These are phyloP conservation scores for Bursaphelenchus mucronatus DNA, from an alignment of 1,140 invertebrate species.

Conservation along the genomic window DNA sequence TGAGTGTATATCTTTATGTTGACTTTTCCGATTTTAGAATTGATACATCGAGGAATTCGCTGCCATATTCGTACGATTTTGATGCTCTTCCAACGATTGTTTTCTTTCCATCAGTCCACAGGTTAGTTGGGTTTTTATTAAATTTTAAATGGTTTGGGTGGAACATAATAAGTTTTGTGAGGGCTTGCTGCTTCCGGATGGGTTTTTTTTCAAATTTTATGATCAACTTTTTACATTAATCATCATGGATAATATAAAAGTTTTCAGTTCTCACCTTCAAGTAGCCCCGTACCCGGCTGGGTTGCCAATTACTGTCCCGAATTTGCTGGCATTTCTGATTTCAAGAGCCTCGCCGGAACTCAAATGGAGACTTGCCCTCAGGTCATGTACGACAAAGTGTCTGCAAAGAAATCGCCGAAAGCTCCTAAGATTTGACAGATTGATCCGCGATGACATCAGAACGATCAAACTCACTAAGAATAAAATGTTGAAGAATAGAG, in stretches of 20 bases:
- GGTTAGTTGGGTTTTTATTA: not conserved
- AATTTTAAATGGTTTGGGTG: too few species aligned
- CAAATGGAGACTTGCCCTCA: slow-evolving; percentile 21
- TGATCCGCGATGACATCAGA: slow-evolving; percentile 2
- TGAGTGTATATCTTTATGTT: not conserved
- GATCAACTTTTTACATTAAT: too few species aligned
- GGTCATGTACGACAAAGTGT: slow-evolving; percentile 10
- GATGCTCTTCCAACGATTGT: slow-evolving; percentile 21
- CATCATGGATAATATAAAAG: not conserved
- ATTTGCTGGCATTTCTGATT: slow-evolving; percentile 29
- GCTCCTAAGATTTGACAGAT: slow-evolving; percentile 6
- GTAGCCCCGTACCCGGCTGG: slow-evolving; percentile 16
- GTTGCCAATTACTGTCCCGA: slow-evolving; percentile 13
- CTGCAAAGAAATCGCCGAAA: slow-evolving; percentile 18
- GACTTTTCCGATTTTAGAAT: slow-evolving; percentile 6
- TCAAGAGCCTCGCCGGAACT: slow-evolving; percentile 27
- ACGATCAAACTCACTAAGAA: slow-evolving; percentile 6
- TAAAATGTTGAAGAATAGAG: not conserved
- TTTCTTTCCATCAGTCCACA: slow-evolving; percentile 21
- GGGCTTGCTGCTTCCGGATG: too few species aligned
- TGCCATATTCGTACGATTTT: slow-evolving; percentile 22
- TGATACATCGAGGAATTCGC: slow-evolving; percentile 16
- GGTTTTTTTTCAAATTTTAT: too few species aligned
- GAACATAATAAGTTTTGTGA: too few species aligned
- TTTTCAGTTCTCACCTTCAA: slow-evolving; percentile 22